Base-by-base conservation (phyloP, 2,888 invertebrate genomes). In the Autographa gamma region DNA sequence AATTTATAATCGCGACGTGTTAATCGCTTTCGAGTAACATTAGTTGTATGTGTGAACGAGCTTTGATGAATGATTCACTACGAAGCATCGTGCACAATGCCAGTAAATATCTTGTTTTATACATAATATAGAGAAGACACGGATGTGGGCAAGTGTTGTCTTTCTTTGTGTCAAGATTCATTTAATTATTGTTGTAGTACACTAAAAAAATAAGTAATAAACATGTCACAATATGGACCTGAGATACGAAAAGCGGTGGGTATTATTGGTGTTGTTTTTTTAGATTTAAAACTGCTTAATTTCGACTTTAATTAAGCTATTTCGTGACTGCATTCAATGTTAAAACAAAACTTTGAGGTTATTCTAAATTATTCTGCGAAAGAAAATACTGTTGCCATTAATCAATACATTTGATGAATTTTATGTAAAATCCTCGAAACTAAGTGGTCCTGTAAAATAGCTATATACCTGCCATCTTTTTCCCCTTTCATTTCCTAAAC, bases 51-150 rank as follows among this genome's bases (percentile, higher is more conserved):
- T 56, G 52, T 14, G 18, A 56, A 56, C 19, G 54, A 56, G 63
- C 56, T 56, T 34, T 56, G 63, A 56, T 54, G 64, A 41, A 43
- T 64, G 64, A 64, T 34, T 64, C 64, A 64, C 16, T 18, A 31
- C 25, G 54, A 25, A 56, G 13, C 54, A 25, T 19, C 25, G 54
- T 19, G 25, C 19, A 56, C 11, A 19, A 56, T 19, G 19, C 13
- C 13, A 56, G 54, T 19, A n/a, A 48, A 48, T 48, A 56, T 56
- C 54, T 56, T 56, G 54, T 19, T 56, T 19, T 2, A 25, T 56
- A 56, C 13, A 56, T 56, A 3, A 56, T 56, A 13, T 56, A 56
- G 19, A 25, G 8, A 56, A 19, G 19, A 25, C 25, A 56, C 19
- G 19, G 25, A 56, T 19, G 54, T 56, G 54, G 8, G 19, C 25